Percentiles rank a stretch among this genome's conserved stretches.
Conservation (phyloP, 1,140 invertebrate genomes). For the Anoplolepis gracilipes region DNA sequence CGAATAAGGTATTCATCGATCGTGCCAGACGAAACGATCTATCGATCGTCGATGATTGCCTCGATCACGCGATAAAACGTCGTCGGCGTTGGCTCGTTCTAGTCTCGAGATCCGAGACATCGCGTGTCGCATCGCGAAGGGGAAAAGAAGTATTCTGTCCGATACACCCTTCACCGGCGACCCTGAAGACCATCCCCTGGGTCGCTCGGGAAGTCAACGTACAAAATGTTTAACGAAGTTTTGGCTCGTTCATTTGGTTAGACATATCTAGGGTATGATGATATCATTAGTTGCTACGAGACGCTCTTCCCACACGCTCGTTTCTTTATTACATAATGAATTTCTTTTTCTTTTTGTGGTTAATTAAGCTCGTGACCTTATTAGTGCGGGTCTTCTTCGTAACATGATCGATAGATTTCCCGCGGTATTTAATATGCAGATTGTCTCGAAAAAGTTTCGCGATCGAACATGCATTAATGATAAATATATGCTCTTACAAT, state of each 20-base stretch:
- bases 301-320: neutral
- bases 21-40: slow-evolving; percentile 22
- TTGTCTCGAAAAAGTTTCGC: slow-evolving; percentile 27
- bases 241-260: slow-evolving; percentile 63
- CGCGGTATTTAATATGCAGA: slow-evolving; percentile 45
- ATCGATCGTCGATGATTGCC: slow-evolving; percentile 24
- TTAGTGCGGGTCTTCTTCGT: slow-evolving; percentile 38
- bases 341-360: slow-evolving; percentile 66
- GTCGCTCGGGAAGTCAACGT: slow-evolving; percentile 62
- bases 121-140: slow-evolving; percentile 50
- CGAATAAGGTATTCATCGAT: slow-evolving; percentile 9
- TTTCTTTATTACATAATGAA: slow-evolving; percentile 16
- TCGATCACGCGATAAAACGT: slow-evolving; percentile 38
- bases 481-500: slow-evolving; percentile 22
- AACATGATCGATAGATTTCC: slow-evolving; percentile 55
- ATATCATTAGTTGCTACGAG: slow-evolving; percentile 51
- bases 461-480: slow-evolving; percentile 41
- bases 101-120: slow-evolving; percentile 20
- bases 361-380: slow-evolving; percentile 74
- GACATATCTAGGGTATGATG: slow-evolving; percentile 54
- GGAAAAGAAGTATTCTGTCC: slow-evolving; percentile 44
- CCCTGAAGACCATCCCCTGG: slow-evolving; percentile 11
- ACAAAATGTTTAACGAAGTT: slow-evolving; percentile 69
- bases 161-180: slow-evolving; percentile 24
- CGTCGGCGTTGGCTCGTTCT: neutral